Evolutionary conservation across 2,113 vertebrate genomes (phyloP).

Genomic region (Alethe diademata): DNA sequence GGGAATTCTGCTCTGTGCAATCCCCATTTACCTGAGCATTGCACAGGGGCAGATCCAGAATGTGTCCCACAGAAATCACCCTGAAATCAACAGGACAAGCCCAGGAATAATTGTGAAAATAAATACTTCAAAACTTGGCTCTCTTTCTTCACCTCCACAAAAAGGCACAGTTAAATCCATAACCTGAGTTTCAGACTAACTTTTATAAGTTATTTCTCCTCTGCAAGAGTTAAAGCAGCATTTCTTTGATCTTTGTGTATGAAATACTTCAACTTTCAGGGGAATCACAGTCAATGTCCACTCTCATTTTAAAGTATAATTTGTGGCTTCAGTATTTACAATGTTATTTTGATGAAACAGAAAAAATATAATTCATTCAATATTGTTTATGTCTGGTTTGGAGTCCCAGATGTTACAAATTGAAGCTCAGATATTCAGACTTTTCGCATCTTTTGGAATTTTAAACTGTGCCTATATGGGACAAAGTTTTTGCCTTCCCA

Average conservation of each 20-base stretch:
- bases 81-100: constrained; percentile 8
- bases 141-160: neutral
- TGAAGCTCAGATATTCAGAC: neutral
- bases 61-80: accelerated
- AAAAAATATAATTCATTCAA: neutral
- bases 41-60: neutral
- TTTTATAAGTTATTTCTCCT: neutral
- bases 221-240: neutral
- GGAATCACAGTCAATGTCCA: neutral
- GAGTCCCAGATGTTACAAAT: constrained; percentile 30
- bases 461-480: neutral
- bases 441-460: neutral
- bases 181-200: neutral
- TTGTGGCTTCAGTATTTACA: constrained; percentile 42
- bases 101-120: constrained; percentile 21
- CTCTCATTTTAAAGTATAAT: neutral
- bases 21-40: accelerated
- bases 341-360: constrained; percentile 26
- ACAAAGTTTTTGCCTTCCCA: neutral
- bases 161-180: neutral
- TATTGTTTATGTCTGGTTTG: constrained; percentile 17
- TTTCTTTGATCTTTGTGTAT: constrained; percentile 20
- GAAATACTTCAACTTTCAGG: constrained; percentile 1
- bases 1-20: accelerated
- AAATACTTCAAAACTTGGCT: constrained; percentile 41